Conservation (phyloP, 2,113 vertebrate species). For the Tupaia tana region DNA sequence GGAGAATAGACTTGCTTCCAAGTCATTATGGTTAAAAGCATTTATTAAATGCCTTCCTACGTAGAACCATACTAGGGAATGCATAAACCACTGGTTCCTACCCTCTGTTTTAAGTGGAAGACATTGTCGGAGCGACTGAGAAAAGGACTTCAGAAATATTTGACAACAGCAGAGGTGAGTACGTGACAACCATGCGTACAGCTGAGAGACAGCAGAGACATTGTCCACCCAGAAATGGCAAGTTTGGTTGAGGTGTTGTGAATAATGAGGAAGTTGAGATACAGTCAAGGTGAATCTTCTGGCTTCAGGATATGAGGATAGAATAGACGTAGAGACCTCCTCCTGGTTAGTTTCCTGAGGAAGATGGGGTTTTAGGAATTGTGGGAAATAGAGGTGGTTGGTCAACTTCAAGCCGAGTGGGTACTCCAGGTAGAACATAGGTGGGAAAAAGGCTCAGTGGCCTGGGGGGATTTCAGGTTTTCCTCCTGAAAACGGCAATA, state of each 20-base stretch:
- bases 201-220: not conserved
- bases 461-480: slow-evolving; percentile 8
- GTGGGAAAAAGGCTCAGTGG: not conserved
- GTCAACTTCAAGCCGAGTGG: not conserved
- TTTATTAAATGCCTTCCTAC: not conserved
- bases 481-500: not conserved
- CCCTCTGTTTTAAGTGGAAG: slow-evolving; percentile 10
- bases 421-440: not conserved
- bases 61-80: not conserved
- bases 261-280: slow-evolving; percentile 6
- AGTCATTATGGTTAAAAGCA: slow-evolving; percentile 32
- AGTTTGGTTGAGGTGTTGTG: not conserved
- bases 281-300: not conserved
- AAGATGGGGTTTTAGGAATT: slow-evolving; percentile 7
- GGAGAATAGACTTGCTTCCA: slow-evolving; percentile 46
- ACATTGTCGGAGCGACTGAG: not conserved
- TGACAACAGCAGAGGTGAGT: not conserved
- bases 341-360: slow-evolving; percentile 1
- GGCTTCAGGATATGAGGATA: not conserved
- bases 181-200: not conserved
- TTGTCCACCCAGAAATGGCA: not conserved
- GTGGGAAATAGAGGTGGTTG: not conserved
- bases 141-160: slow-evolving; percentile 25
- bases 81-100: not conserved
- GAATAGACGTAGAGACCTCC: not conserved